These are phyloP conservation scores for Centropristis striata DNA, from an alignment of 2,113 vertebrate genomes.

Conservation along the genomic window DNA sequence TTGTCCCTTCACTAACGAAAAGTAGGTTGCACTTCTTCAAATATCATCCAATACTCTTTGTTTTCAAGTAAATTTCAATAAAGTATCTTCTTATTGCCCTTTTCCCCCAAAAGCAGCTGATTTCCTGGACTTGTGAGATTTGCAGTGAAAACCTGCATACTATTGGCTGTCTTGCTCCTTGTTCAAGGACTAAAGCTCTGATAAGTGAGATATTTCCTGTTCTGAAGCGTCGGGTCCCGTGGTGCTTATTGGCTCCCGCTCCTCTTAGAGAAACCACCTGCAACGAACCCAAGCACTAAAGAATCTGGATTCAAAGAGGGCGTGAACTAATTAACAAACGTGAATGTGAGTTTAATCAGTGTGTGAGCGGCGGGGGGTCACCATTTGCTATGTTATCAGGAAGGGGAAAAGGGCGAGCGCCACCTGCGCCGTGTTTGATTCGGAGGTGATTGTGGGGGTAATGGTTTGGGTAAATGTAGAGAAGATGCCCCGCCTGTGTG, in stretches of 20 bases:
- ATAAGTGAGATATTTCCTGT: not conserved
- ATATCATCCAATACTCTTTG: no score
- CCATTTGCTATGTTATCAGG: slow-evolving; percentile 1
- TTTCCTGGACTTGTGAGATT: no score
- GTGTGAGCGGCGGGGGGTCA: not conserved
- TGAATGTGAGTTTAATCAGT: slow-evolving; percentile 47
- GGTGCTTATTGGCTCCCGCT: slow-evolving; percentile 12
- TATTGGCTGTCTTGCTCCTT: not conserved
- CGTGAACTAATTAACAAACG: slow-evolving; percentile 41
- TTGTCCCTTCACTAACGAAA: no score
- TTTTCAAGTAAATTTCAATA: no score
- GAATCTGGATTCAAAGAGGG: slow-evolving; percentile 21
- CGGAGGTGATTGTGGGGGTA: slow-evolving; percentile 56
- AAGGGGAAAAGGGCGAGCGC: not conserved
- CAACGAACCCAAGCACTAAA: not conserved
- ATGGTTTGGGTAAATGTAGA: slow-evolving; percentile 47
- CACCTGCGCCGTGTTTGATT: slow-evolving; percentile 29
- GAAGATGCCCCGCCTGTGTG: slow-evolving; percentile 43
- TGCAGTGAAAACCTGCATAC: no score
- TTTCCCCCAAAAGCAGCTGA: no score
- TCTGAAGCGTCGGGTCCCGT: not conserved
- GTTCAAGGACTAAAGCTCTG: slow-evolving; percentile 1
- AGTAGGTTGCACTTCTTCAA: no score
- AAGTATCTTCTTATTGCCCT: no score
- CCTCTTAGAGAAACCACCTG: slow-evolving; percentile 13